A percentile compares a stretch with the other conserved stretches of the same genome.
Conservation (phyloP, 2,888 invertebrate species). For the Salticus scenicus region DNA sequence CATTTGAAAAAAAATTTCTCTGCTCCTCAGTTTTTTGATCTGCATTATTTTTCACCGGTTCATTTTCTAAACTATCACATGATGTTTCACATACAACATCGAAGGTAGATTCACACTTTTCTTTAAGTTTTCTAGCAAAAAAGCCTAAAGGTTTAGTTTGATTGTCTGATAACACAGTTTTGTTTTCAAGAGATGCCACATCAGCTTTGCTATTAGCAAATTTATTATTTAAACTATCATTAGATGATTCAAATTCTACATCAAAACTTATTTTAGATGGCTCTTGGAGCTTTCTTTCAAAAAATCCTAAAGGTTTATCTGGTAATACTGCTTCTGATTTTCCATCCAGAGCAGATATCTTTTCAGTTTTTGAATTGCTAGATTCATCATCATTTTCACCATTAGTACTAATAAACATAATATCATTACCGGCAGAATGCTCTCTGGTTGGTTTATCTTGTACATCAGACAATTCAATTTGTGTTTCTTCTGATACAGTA, state of each 20-base stretch:
- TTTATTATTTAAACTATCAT: too few species aligned
- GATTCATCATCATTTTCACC: neutral
- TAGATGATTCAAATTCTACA: too few species aligned
- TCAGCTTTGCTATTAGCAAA: too few species aligned
- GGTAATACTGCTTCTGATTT: neutral
- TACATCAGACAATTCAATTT: too few species aligned
- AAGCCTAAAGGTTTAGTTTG: constrained; percentile 31
- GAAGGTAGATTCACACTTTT: neutral
- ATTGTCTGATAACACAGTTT: too few species aligned
- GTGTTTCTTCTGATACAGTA: too few species aligned
- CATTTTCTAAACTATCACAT: neutral
- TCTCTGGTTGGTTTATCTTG: too few species aligned
- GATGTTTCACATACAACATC: neutral
- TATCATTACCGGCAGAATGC: too few species aligned
- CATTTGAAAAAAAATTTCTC: neutral
- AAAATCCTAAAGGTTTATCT: too few species aligned
- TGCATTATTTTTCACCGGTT: neutral
- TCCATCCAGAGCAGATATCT: neutral
- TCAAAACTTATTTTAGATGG: too few species aligned
- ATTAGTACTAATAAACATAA: neutral
- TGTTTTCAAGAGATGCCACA: too few species aligned
- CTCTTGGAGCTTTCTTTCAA: too few species aligned
- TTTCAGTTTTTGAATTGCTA: neutral
- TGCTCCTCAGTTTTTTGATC: neutral
- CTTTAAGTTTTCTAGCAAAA: constrained; percentile 62